Evolutionary conservation across 2,797 vertebrate genomes (phyloP).

Genomic region (Microchirus variegatus): DNA sequence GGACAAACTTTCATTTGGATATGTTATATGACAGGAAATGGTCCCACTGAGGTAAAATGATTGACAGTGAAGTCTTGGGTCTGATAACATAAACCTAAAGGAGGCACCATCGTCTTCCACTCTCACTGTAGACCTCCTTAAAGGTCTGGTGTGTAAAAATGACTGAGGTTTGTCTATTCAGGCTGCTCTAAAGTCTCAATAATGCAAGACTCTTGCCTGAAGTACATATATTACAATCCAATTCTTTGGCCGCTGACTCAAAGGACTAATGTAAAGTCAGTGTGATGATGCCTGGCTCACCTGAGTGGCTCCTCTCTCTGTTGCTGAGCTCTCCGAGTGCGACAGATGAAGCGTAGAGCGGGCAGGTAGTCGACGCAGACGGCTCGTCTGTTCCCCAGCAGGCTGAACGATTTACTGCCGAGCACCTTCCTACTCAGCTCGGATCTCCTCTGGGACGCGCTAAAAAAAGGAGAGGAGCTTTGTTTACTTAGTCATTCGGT

Average conservation of each 20-base stretch:
- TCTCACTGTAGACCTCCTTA: too few relatives aligned
- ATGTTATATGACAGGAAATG: too few relatives aligned
- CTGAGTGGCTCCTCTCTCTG: conserved; percentile 81
- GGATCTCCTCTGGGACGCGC: conserved; percentile 74
- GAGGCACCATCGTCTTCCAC: too few relatives aligned
- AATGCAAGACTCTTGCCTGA: too few relatives aligned
- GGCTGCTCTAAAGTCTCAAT: too few relatives aligned
- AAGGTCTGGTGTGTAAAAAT: too few relatives aligned
- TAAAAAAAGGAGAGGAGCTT: conserved; percentile 46
- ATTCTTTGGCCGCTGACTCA: too few relatives aligned
- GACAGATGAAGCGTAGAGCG: conserved; percentile 86
- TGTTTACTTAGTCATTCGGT: background rate
- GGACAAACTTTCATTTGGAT: background rate
- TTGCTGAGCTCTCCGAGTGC: conserved; percentile 78
- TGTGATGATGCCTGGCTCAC: conserved; percentile 74
- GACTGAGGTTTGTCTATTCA: too few relatives aligned
- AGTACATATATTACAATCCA: too few relatives aligned
- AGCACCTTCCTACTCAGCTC: conserved; percentile 80
- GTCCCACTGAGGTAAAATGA: background rate
- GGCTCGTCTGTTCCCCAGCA: conserved; percentile 83
- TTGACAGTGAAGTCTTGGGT: too few relatives aligned
- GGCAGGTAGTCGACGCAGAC: conserved; percentile 87
- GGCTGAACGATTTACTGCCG: conserved; percentile 75
- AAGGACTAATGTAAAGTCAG: too few relatives aligned
- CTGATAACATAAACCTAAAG: too few relatives aligned